Evolutionary conservation across 2,113 vertebrate species (phyloP).

Genomic region (Alouatta palliata): DNA sequence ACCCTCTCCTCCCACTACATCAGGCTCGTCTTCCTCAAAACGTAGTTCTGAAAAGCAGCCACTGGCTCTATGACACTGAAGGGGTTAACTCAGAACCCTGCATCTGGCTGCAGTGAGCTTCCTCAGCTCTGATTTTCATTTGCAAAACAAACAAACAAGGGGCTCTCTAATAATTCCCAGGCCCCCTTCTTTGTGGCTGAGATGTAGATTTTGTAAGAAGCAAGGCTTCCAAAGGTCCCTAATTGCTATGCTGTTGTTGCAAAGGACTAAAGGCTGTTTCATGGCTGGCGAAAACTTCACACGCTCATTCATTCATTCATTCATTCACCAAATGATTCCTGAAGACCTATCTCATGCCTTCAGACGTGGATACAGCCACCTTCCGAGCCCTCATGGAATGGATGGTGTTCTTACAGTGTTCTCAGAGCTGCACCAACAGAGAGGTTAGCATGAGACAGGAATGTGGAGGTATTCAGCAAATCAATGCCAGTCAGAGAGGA

Average conservation of each 20-base stretch:
- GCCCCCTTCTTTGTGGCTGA: conserved; percentile 44
- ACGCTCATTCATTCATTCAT: neutral
- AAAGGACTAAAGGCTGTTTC: neutral
- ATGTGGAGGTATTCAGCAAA: rapidly evolving
- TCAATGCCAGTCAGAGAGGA: neutral
- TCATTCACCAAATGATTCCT: neutral
- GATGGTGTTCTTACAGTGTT: too few species aligned
- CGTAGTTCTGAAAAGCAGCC: neutral
- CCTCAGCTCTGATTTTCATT: conserved; percentile 74
- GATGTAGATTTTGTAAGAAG: conserved; percentile 39
- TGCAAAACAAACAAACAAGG: conserved; percentile 80
- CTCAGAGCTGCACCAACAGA: neutral
- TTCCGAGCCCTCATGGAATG: neutral
- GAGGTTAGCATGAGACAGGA: neutral
- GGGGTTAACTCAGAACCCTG: conserved; percentile 42
- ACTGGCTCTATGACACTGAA: rapidly evolving
- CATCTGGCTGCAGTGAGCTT: conserved; percentile 25
- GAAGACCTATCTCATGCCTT: neutral
- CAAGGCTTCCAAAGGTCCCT: neutral
- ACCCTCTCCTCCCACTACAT: neutral
- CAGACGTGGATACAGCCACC: neutral
- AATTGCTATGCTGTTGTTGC: neutral
- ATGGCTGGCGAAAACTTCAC: neutral
- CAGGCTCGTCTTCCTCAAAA: rapidly evolving
- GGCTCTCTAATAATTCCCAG: conserved; percentile 75